Evolutionary conservation across 2,888 invertebrate species (phyloP), one percentile per base, ranked within the genome.

Genomic region (Melolontha melolontha): DNA sequence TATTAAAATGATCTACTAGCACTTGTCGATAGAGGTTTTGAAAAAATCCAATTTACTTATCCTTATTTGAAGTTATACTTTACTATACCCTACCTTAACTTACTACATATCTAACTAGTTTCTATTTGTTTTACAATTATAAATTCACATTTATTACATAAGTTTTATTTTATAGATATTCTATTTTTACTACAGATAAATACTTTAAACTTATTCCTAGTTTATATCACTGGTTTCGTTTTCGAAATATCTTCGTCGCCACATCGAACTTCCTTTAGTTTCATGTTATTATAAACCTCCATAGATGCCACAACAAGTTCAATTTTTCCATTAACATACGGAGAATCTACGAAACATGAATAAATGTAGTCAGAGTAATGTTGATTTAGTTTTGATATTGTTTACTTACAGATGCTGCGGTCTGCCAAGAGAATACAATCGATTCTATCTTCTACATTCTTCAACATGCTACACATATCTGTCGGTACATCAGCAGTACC

Each of bases 181-280:
- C 22, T 11, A 44, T 44, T 44, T 6, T 14, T 29, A 52, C 6
- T 52, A 34, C 12, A 52, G 29, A 52, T 52, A n/a, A 12, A 27
- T 52, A 7, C 6, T 44, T 14, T 44, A 12, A 52, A 49, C 17
- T 6, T 44, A 5, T n/a, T 44, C 4, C 5, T 44, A n/a, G 4
- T 44, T n/a, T n/a, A 6, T 44, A 5, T n/a, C 22, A 11, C 22
- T 49, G 16, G 22, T 22, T 16, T 4, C 0, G 2, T 49, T n/a
- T 49, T 16, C 11, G 4, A 17, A 49, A 17, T 17, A 8, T 0
- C 2, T 5, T 49, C 29, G 7, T 55, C 40, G 12, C 17, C 42
- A 22, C 64, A 64, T 52, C 42, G 41, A 41, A 64, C 52, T 51
- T 64, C 64, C 39, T 64, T 64, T 5, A 52, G 40, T 16, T n/a